Conservation (phyloP, 1,140 invertebrate species). For the Eulimnadia texana region DNA sequence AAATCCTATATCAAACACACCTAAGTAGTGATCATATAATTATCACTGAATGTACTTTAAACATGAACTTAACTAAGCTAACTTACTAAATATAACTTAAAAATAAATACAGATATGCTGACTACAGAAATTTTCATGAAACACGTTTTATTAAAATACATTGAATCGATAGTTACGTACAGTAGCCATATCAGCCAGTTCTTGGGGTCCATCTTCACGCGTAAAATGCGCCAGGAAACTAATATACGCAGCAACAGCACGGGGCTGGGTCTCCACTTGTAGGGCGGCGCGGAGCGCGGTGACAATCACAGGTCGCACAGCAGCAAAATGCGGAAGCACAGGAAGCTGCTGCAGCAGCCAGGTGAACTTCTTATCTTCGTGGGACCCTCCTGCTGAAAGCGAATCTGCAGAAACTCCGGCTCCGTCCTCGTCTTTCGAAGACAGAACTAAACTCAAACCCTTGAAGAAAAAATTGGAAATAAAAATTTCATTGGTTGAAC, state of each 20-base stretch:
- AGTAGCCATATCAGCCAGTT: constrained; percentile 33
- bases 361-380: constrained; percentile 1
- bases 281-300: constrained; percentile 59
- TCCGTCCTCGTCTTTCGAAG: constrained; percentile 26
- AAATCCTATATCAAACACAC: too few relatives aligned
- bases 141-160: too few relatives aligned
- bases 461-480: constrained; percentile 25
- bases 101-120: too few relatives aligned
- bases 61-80: too few relatives aligned
- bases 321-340: constrained; percentile 51
- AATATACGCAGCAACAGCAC: constrained; percentile 75
- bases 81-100: too few relatives aligned
- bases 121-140: too few relatives aligned
- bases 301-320: constrained; percentile 35
- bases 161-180: too few relatives aligned
- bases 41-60: too few relatives aligned
- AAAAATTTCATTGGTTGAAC: neutral
- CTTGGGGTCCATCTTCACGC: constrained; percentile 41
- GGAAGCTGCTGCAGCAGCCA: constrained; percentile 22
- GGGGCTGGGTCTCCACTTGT: constrained; percentile 75
- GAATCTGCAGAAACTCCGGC: constrained; percentile 55
- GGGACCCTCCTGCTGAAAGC: constrained; percentile 35
- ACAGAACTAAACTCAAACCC: constrained; percentile 49
- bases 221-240: constrained; percentile 65
- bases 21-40: too few relatives aligned